Base-by-base conservation (phyloP, 2,888 invertebrate species). In the Monochamus alternatus region DNA sequence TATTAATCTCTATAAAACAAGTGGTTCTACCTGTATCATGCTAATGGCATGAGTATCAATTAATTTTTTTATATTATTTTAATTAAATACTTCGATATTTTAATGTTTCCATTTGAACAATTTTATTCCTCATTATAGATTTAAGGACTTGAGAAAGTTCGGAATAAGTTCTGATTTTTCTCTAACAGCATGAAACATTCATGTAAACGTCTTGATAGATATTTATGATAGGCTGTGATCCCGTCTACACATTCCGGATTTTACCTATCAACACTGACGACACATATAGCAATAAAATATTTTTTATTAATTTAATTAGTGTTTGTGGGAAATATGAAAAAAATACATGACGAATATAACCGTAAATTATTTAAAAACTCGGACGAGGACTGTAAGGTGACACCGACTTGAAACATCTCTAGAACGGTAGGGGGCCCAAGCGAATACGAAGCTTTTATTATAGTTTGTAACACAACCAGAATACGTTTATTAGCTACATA, bases 351-450 rank as follows among this genome's bases (percentile, higher is more conserved):
- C 75, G 75, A 80, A 75, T 80, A 81, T 81, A 78, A 76, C 77
- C 80, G 83, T 85, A 84, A 85, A 85, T 81, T 84, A 84, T 79
- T 68, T n/a, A 81, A 80, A 84, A 81, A 84, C 83, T 81, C 81
- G 84, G 82, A 80, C 82, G 84, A 81, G 80, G 82, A 84, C 82
- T 82, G 87, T 86, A 86, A 86, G 84, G 77, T 84, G 86, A 86
- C 83, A 86, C 85, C 84, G 76, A 80, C 84, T 81, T 78, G 84
- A 84, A 83, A 84, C 83, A 82, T 81, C 81, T 84, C 75, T 78
- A 77, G 76, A 76, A 65, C 86, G 74, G 83, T 81, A 80, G 85
- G 86, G 83, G 84, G 84, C 80, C 83, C 81, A 76, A 66, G 81
- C 77, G 81, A 83, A 84, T 83, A 84, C 78, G 84, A 83, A 84